These are phyloP conservation scores for Amphiduros pacificus DNA, from an alignment of 2,888 invertebrate genomes.

Conservation along the genomic window DNA sequence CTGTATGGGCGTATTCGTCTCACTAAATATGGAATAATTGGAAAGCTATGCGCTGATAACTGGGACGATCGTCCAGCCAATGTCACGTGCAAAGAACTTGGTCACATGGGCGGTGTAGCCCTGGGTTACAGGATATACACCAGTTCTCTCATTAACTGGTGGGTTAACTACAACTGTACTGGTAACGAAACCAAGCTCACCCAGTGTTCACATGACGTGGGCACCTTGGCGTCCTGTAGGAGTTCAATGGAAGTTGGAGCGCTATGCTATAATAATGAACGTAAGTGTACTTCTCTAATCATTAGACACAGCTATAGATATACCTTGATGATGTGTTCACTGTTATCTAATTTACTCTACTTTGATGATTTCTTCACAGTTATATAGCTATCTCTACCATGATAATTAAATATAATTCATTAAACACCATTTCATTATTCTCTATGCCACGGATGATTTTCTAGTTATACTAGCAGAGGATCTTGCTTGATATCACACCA, in stretches of 20 bases:
- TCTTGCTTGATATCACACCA: too few species aligned
- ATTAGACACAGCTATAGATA: too few species aligned
- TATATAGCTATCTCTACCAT: too few species aligned
- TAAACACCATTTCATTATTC: too few species aligned
- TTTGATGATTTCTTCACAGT: too few species aligned
- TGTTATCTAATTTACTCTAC: too few species aligned
- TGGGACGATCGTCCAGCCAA: constrained; percentile 42
- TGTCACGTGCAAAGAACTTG: constrained; percentile 38
- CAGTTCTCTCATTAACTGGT: constrained; percentile 8
- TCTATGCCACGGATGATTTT: too few species aligned
- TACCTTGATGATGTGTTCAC: too few species aligned
- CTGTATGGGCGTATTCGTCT: constrained; percentile 3
- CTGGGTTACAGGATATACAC: neutral
- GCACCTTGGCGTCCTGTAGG: neutral
- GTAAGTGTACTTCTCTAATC: too few species aligned
- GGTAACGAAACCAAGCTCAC: constrained; percentile 8
- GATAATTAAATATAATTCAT: too few species aligned
- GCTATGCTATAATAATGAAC: constrained; percentile 7
- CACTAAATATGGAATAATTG: constrained; percentile 32
- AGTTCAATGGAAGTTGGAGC: constrained; percentile 6
- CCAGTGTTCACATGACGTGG: neutral
- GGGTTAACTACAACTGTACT: constrained; percentile 9
- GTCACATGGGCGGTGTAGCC: constrained; percentile 39
- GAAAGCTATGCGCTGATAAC: constrained; percentile 31
- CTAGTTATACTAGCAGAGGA: too few species aligned